Conservation (phyloP, 1,140 invertebrate genomes). For the Ctenoplectra terminalis region DNA sequence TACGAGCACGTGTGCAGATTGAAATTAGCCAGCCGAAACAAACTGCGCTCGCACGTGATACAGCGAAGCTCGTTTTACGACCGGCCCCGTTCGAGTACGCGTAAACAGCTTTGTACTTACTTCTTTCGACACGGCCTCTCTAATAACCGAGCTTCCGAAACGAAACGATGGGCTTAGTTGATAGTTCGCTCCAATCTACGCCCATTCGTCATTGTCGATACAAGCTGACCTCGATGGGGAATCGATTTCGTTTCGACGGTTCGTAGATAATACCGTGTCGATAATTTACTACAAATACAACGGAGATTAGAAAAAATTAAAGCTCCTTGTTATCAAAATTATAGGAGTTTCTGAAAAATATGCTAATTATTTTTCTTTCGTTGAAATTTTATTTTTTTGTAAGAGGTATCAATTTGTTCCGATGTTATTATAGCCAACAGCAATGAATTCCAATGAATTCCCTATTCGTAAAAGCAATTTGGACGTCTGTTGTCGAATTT, state of each 20-base stretch:
- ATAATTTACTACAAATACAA: too few species aligned
- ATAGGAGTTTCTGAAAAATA: too few species aligned
- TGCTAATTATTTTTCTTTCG: too few species aligned
- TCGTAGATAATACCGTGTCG: too few species aligned
- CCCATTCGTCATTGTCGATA: not conserved
- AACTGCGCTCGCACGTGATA: conserved; percentile 13
- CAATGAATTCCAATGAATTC: too few species aligned
- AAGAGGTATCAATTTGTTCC: not conserved
- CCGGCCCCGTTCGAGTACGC: not conserved
- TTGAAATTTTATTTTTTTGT: not conserved
- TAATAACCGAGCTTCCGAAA: not conserved
- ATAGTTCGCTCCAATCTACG: not conserved
- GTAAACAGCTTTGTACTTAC: not conserved
- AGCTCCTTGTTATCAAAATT: too few species aligned
- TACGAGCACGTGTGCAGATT: not conserved
- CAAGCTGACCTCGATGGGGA: not conserved
- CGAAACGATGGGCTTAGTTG: not conserved
- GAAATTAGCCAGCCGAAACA: conserved; percentile 33
- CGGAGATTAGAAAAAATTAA: too few species aligned
- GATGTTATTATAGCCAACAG: too few species aligned
- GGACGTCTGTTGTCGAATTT: not conserved
- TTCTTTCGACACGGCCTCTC: not conserved
- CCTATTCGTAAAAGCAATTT: not conserved
- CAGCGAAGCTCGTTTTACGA: conserved; percentile 14
- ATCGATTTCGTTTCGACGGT: not conserved